Conservation (phyloP, 2,797 vertebrate species). For the Lithobates sylvaticus region DNA sequence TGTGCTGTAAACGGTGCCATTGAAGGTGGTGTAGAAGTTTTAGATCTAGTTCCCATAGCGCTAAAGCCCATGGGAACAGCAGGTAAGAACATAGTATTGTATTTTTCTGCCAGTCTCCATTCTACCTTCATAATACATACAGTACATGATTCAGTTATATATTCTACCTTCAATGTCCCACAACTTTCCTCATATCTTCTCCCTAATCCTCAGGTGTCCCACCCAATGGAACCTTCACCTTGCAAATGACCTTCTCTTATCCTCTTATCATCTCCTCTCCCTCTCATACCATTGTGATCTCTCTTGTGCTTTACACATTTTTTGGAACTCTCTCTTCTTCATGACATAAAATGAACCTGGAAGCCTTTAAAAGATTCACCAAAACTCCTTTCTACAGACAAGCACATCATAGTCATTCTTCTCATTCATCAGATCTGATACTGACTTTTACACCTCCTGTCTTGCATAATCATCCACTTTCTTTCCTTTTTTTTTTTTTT, state of each 20-base stretch:
- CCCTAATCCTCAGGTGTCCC: conserved; percentile 7
- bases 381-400: background rate
- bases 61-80: background rate
- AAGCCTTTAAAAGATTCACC: background rate
- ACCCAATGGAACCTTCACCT: conserved; percentile 8
- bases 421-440: background rate
- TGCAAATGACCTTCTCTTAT: conserved; percentile 26
- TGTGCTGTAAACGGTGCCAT: no score
- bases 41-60: no score
- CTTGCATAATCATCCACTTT: background rate
- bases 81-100: background rate
- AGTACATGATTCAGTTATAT: background rate
- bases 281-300: conserved; percentile 10
- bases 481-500: no score
- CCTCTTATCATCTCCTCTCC: conserved; percentile 7
- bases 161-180: background rate
- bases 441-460: background rate
- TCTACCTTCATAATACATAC: background rate
- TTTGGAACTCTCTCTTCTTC: conserved; percentile 13
- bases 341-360: background rate
- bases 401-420: background rate
- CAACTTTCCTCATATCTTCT: conserved; percentile 6
- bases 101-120: background rate
- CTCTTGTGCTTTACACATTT: conserved; percentile 12
- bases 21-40: no score